phyloP scores from a whole-genome alignment of 92 coral and sea anemone species.

The Porites rus region DNA sequence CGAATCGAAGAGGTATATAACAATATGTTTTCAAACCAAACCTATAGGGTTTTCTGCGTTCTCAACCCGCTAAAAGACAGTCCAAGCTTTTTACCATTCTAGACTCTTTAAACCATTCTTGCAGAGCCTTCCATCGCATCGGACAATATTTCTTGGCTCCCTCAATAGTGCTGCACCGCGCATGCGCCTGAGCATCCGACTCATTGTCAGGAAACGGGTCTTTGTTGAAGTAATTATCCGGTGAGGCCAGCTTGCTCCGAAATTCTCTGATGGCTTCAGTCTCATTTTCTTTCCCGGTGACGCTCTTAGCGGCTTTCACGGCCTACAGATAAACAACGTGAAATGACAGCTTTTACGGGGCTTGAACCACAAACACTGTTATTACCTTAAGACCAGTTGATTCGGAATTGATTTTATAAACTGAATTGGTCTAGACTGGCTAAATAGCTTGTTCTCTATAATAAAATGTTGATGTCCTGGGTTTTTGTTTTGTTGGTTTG shows the following conservation, averaged over 20 bases:
- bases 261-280: conserved; percentile 68
- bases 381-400: too few relatives aligned
- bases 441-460: too few relatives aligned
- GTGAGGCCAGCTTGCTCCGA: conserved; percentile 66
- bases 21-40: too few relatives aligned
- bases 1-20: background rate
- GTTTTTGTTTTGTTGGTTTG: too few relatives aligned
- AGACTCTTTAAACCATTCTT: conserved; percentile 80
- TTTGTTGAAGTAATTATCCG: conserved; percentile 76
- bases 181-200: conserved; percentile 77
- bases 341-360: background rate
- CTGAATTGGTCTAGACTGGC: too few relatives aligned
- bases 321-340: conserved; percentile 41
- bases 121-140: conserved; percentile 75
- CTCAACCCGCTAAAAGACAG: background rate
- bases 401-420: too few relatives aligned
- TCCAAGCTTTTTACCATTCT: conserved; percentile 58
- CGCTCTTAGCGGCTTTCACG: conserved; percentile 72
- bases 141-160: conserved; percentile 91
- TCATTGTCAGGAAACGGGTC: conserved; percentile 85
- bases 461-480: too few relatives aligned
- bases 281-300: conserved; percentile 58
- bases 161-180: conserved; percentile 70
- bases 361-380: too few relatives aligned
- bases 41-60: background rate